phyloP scores from a whole-genome alignment of 2,797 vertebrate species.

The Acrossocheilus wenchowensis region DNA sequence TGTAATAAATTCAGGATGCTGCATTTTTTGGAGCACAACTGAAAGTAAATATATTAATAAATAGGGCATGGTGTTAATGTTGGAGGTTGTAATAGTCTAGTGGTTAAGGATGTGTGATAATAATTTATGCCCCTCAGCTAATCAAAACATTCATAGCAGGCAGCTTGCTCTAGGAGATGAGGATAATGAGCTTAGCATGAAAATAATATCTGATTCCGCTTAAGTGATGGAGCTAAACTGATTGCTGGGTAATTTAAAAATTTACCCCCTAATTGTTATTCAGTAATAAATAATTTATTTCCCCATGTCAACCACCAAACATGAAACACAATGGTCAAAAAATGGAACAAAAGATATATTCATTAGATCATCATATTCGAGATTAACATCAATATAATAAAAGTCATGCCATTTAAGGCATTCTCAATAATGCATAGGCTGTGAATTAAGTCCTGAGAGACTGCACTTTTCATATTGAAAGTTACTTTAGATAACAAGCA shows the following conservation, averaged over 20 bases:
- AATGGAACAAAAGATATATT: neutral
- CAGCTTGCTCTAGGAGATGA: constrained; percentile 20
- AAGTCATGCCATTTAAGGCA: neutral
- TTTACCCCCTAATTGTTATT: neutral
- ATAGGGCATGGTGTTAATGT: neutral
- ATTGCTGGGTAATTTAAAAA: constrained; percentile 13
- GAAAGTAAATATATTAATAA: neutral
- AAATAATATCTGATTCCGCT: constrained; percentile 19
- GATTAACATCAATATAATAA: neutral
- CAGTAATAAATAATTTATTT: neutral
- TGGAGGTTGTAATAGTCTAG: neutral
- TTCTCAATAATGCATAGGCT: neutral
- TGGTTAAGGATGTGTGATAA: constrained; percentile 14
- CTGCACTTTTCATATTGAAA: neutral
- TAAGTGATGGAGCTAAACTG: constrained; percentile 5
- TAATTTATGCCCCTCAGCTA: constrained; percentile 34
- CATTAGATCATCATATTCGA: neutral
- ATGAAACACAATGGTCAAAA: neutral
- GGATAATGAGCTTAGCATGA: constrained; percentile 26
- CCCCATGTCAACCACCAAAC: neutral
- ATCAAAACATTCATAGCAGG: constrained; percentile 28
- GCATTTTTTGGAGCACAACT: neutral
- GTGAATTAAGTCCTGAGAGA: neutral
- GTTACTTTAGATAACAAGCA: neutral
- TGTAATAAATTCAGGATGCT: constrained; percentile 4